Conservation (phyloP, 2,888 invertebrate species). For the Coremacera marginata region DNA sequence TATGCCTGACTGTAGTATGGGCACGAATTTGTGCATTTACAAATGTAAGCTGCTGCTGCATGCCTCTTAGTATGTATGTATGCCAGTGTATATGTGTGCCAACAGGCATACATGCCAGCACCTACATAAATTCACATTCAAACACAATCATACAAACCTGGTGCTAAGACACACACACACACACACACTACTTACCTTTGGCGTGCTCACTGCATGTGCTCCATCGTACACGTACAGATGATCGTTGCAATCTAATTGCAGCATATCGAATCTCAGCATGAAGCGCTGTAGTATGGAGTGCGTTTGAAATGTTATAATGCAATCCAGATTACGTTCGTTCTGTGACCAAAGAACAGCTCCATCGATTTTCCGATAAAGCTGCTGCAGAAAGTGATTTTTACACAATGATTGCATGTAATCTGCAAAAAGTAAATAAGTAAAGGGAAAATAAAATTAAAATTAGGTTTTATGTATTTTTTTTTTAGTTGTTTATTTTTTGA, state of each 20-base stretch:
- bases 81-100: neutral
- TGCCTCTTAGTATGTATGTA: neutral
- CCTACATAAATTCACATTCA: too few relatives aligned
- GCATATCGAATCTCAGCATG: slow-evolving; percentile 92
- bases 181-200: slow-evolving; percentile 76
- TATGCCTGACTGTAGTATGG: too few relatives aligned
- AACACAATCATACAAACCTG: neutral
- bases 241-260: slow-evolving; percentile 94
- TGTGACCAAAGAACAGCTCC: slow-evolving; percentile 91
- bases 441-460: slow-evolving; percentile 5
- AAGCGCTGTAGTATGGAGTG: slow-evolving; percentile 94
- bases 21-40: too few relatives aligned
- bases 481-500: neutral
- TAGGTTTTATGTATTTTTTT: neutral
- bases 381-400: slow-evolving; percentile 90
- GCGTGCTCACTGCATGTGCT: slow-evolving; percentile 87
- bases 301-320: slow-evolving; percentile 94
- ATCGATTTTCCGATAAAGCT: slow-evolving; percentile 90
- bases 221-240: slow-evolving; percentile 94
- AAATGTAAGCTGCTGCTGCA: too few relatives aligned
- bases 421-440: slow-evolving; percentile 60
- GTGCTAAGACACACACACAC: neutral
- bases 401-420: slow-evolving; percentile 91
- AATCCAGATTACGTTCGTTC: slow-evolving; percentile 91
- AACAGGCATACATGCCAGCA: too few relatives aligned